phyloP scores from a whole-genome alignment of 2,113 vertebrate genomes.

The Glaucomys volans region DNA sequence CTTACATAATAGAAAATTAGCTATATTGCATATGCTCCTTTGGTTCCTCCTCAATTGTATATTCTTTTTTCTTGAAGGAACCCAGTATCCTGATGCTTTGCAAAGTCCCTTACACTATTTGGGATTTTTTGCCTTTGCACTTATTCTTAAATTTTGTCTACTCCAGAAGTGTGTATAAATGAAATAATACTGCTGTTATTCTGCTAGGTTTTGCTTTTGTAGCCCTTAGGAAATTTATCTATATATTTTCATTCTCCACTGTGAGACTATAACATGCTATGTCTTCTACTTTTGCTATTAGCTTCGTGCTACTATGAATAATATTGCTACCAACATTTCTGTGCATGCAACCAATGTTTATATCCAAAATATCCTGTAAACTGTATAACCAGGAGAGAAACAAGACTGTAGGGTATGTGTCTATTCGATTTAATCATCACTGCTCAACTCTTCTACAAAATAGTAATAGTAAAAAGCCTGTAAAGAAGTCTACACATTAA shows the following conservation, averaged over 20 bases:
- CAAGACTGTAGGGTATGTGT: not conserved
- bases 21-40: not conserved
- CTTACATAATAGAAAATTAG: too few species aligned
- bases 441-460: not conserved
- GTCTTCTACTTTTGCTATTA: not conserved
- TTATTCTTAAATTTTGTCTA: not conserved
- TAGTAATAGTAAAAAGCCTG: not conserved
- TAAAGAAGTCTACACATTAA: not conserved
- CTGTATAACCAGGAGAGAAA: not conserved
- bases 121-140: not conserved
- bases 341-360: not conserved
- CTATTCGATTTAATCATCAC: not conserved
- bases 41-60: not conserved
- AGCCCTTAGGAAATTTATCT: not conserved
- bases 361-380: not conserved
- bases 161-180: not conserved
- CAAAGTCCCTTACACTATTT: not conserved
- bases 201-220: not conserved
- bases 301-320: not conserved
- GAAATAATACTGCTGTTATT: not conserved
- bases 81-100: not conserved
- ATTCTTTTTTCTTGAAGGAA: not conserved
- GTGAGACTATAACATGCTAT: not conserved
- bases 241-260: not conserved
- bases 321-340: not conserved